Base-by-base conservation (phyloP, 2,797 vertebrate genomes). In the Molossus alvarezi region DNA sequence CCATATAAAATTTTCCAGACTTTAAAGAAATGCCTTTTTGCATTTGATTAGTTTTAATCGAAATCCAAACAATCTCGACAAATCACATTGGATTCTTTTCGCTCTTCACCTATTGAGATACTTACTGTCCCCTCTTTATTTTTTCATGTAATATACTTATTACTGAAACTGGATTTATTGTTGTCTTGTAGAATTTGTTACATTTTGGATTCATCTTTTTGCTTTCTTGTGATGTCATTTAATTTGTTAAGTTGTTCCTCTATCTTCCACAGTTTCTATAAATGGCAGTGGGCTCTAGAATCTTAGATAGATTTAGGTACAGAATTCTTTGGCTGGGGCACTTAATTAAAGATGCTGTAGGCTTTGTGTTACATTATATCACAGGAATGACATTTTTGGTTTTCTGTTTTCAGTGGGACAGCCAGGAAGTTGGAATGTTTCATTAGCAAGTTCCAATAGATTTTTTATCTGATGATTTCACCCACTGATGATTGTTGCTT, bases 121-220 rank as follows among this genome's bases (percentile, higher is more conserved):
- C 29, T 27, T 27, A 9, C 29, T 27, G 25, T 57, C 3, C 5
- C 17, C 8, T 29, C 17, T 6, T 12, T 7, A 2, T 6, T 53
- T 33, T 45, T 48, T 9, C 14, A 53, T 57, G 6, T 5, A 5
- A 0, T 33, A 77, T 18, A 25, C 17, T 88, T 79, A 51, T 53
- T 55, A 76, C 15, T 87, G n/a, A 94, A 88, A 92, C 5, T 45
- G 9, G 15, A 8, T 76, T 80, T 45, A 57, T 69, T 83, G 8
- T 85, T 51, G 21, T 75, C 4, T 65, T 88, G 27, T 48, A 90
- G 41, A 75, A 75, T 84, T 88, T 45, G 18, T 64, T 55, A 88
- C 14, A 81, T 67, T 85, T 94, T 67, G 7, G n/a, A 79, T 89
- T 91, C 51, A 25, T 88, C 48, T 84, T 15, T 55, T 58, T 93